Evolutionary conservation across 2,888 invertebrate genomes (phyloP).

Genomic region (Drosophila yooni): DNA sequence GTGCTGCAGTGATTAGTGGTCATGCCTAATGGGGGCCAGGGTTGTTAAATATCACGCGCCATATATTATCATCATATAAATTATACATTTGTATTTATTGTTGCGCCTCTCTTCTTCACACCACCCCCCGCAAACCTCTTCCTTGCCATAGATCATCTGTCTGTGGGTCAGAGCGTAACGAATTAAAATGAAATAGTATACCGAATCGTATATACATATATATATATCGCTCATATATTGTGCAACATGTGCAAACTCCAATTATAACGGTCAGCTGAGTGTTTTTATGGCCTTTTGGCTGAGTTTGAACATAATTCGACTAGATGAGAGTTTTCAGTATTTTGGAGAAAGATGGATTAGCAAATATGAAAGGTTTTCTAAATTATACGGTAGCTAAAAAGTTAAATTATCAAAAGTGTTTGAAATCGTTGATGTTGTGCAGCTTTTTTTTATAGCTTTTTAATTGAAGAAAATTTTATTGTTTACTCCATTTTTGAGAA

Average conservation of each 20-base stretch:
- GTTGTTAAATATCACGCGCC: slow-evolving; percentile 64
- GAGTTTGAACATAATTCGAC: not conserved
- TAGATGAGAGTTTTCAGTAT: not conserved
- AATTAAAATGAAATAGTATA: slow-evolving; percentile 15
- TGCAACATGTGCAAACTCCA: slow-evolving; percentile 1
- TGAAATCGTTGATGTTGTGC: not conserved
- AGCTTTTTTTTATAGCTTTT: too few species aligned
- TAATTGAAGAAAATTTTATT: not conserved
- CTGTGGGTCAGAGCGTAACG: slow-evolving; percentile 35
- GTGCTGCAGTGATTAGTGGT: slow-evolving; percentile 61
- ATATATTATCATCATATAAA: slow-evolving; percentile 56
- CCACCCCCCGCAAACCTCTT: not conserved
- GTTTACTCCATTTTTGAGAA: not conserved
- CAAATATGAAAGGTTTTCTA: not conserved
- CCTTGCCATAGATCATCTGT: slow-evolving; percentile 22
- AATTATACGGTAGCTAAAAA: not conserved
- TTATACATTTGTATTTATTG: slow-evolving; percentile 26
- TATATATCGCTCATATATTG: not conserved
- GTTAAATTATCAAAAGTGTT: not conserved
- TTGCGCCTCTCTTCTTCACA: not conserved
- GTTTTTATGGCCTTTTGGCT: slow-evolving; percentile 10
- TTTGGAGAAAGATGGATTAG: not conserved
- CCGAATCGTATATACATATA: slow-evolving; percentile 5
- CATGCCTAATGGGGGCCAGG: slow-evolving; percentile 64
- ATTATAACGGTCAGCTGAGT: slow-evolving; percentile 9